Conservation (phyloP, 1,140 invertebrate genomes). For the Eriocheir sinensis region DNA sequence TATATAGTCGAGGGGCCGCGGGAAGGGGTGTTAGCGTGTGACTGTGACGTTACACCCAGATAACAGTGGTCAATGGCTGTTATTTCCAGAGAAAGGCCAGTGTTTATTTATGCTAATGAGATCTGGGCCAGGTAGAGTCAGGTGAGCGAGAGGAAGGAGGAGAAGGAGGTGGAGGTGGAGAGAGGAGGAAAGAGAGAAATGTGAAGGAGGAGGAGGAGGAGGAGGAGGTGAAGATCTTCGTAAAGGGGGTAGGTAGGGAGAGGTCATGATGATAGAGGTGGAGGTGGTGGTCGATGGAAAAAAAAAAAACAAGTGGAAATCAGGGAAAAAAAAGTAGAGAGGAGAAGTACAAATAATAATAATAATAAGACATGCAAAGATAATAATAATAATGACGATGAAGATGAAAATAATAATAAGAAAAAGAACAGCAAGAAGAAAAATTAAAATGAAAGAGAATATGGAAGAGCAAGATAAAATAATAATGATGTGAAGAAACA, state of each 20-base stretch:
- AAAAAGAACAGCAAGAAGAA: too few relatives aligned
- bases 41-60: conserved; percentile 22
- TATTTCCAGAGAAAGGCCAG: neutral
- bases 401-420: too few relatives aligned
- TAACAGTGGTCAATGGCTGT: conserved; percentile 23
- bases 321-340: neutral
- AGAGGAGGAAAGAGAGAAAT: too few relatives aligned
- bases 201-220: neutral
- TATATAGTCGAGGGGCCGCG: neutral
- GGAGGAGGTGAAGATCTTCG: neutral
- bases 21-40: conserved; percentile 19
- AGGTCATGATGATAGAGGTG: neutral
- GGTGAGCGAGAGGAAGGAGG: neutral
- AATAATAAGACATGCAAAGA: too few relatives aligned
- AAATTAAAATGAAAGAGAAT: neutral
- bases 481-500: too few relatives aligned
- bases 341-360: neutral
- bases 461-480: neutral
- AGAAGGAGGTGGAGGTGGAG: conserved; percentile 17
- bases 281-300: neutral
- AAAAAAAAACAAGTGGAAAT: neutral
- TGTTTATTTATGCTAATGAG: conserved; percentile 26
- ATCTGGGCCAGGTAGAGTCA: neutral
- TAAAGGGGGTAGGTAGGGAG: neutral
- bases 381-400: too few relatives aligned